phyloP scores from a whole-genome alignment of 1,140 invertebrate species.

The Monomorium pharaonis region DNA sequence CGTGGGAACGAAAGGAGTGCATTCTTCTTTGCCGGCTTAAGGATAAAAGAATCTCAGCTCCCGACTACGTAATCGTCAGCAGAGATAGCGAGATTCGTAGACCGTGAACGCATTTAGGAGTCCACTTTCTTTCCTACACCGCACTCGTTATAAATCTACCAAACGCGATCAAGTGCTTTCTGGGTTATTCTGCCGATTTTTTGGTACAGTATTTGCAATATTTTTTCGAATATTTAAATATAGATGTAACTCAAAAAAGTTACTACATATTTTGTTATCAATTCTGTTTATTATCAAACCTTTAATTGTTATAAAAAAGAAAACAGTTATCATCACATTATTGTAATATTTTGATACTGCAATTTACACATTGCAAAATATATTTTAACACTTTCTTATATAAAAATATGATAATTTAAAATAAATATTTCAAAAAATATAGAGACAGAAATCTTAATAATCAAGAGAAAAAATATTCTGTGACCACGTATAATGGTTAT shows the following conservation, averaged over 20 bases:
- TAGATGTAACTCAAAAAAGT: background rate
- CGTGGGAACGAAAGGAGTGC: constrained; percentile 58
- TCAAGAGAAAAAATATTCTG: background rate
- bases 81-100: constrained; percentile 69
- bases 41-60: constrained; percentile 70
- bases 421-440: background rate
- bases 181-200: constrained; percentile 1
- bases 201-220: background rate
- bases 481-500: background rate
- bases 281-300: background rate
- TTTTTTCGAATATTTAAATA: background rate
- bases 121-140: constrained; percentile 16
- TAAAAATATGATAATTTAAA: background rate
- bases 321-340: background rate
- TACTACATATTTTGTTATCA: background rate
- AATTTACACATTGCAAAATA: background rate
- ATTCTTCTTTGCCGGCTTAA: constrained; percentile 78
- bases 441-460: background rate
- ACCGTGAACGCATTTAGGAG: constrained; percentile 46
- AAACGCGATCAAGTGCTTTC: constrained; percentile 19
- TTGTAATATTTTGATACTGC: background rate
- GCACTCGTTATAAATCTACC: constrained; percentile 43
- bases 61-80: constrained; percentile 61
- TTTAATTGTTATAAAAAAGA: background rate
- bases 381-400: background rate